Evolutionary conservation across 2,113 vertebrate species (phyloP).

Genomic region (Dermatemys mawii): DNA sequence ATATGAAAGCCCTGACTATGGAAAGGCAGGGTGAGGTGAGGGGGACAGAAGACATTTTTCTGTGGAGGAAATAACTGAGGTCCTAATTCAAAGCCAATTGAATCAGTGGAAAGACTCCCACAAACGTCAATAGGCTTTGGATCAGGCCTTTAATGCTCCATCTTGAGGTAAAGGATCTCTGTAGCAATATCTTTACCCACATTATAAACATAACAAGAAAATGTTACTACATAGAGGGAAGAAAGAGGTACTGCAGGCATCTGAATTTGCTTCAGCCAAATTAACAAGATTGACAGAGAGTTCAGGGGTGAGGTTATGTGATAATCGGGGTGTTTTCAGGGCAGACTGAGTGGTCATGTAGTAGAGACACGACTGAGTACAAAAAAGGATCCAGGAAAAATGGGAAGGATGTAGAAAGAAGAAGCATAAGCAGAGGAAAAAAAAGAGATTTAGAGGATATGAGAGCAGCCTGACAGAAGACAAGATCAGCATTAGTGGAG

Average conservation of each 20-base stretch:
- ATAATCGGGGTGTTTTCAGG: background rate
- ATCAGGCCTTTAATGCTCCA: background rate
- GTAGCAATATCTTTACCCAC: background rate
- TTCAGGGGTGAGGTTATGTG: background rate
- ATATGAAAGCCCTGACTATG: background rate
- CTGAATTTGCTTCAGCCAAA: background rate
- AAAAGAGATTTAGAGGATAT: background rate
- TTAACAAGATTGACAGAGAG: background rate
- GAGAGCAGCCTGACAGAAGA: background rate
- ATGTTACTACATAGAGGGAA: background rate
- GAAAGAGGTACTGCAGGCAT: background rate
- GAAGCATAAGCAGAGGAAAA: background rate
- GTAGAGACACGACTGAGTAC: background rate
- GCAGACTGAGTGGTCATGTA: background rate
- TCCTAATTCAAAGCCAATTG: background rate
- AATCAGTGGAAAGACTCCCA: background rate
- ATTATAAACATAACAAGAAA: background rate
- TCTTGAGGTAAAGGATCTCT: background rate
- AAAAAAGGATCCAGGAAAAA: background rate
- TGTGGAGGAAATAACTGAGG: background rate
- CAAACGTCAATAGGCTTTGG: background rate
- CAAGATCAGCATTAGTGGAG: background rate
- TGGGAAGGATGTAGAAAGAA: background rate
- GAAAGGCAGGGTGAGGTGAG: background rate
- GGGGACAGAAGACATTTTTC: background rate